A percentile compares a stretch with the other conserved stretches of the same genome.
These are phyloP conservation scores for Bemisia tabaci DNA, from an alignment of 1,140 invertebrate species.

Conservation along the genomic window DNA sequence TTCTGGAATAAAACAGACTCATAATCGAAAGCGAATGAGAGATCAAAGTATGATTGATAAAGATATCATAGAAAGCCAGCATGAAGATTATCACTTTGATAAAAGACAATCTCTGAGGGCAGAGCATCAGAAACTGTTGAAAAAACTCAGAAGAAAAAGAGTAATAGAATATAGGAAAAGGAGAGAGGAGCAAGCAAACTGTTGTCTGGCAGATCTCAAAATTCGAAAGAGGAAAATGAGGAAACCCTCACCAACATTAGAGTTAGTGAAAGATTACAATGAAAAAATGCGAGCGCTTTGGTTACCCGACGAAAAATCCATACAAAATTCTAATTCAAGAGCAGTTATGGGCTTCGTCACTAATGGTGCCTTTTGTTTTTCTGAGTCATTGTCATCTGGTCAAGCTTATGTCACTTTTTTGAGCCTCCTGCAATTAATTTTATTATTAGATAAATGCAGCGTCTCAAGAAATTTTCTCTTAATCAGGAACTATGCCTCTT, in stretches of 20 bases:
- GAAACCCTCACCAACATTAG: slow-evolving; percentile 21
- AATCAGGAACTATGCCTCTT: neutral
- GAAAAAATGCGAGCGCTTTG: slow-evolving; percentile 49
- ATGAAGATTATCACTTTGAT: slow-evolving; percentile 30
- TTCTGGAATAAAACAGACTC: neutral
- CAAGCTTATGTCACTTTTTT: neutral
- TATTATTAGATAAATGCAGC: neutral
- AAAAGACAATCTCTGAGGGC: slow-evolving; percentile 38
- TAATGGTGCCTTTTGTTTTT: neutral
- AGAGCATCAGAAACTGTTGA: slow-evolving; percentile 43
- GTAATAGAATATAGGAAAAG: slow-evolving; percentile 34
- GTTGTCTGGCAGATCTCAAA: slow-evolving; percentile 12
- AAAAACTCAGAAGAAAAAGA: slow-evolving; percentile 39
- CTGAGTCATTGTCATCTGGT: neutral
- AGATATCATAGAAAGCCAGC: slow-evolving; percentile 13
- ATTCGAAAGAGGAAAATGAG: slow-evolving; percentile 4
- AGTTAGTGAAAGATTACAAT: slow-evolving; percentile 37
- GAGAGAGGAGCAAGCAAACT: slow-evolving; percentile 19
- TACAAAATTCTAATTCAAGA: neutral
- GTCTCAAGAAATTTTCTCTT: neutral
- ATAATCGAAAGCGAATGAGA: neutral
- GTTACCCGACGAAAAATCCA: slow-evolving; percentile 39
- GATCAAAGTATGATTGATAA: neutral
- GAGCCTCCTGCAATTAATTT: neutral
- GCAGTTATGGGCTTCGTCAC: neutral